Evolutionary conservation across 1,140 invertebrate genomes (phyloP).

Genomic region (Oppia nitens): DNA sequence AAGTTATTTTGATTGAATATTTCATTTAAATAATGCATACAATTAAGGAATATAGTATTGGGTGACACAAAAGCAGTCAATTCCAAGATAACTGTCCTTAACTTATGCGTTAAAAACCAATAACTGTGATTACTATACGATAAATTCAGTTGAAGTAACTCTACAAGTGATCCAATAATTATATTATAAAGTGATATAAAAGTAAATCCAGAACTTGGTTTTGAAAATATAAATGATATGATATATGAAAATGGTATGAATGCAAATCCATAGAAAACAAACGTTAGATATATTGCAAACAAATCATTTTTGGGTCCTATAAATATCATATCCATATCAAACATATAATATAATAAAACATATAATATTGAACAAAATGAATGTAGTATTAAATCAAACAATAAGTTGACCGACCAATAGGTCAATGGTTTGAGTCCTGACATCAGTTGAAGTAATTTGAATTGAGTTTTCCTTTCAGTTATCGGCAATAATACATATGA

Average conservation of each 20-base stretch:
- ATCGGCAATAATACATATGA: slow-evolving; percentile 19
- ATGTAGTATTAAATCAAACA: slow-evolving; percentile 17
- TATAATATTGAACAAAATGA: slow-evolving; percentile 9
- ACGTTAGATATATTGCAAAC: slow-evolving; percentile 11
- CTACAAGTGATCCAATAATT: background rate
- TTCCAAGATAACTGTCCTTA: no score
- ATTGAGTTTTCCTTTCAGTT: slow-evolving; percentile 19
- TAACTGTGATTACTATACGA: background rate
- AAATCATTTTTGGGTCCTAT: background rate
- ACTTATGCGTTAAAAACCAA: background rate
- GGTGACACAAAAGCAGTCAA: background rate
- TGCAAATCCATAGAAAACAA: slow-evolving; percentile 18
- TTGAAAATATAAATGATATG: slow-evolving; percentile 16
- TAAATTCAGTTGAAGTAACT: background rate
- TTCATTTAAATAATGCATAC: background rate
- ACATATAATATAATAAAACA: slow-evolving; percentile 14
- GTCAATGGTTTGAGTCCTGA: slow-evolving; percentile 13
- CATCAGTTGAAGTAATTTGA: slow-evolving; percentile 21
- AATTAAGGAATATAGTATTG: background rate
- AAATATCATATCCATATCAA: slow-evolving; percentile 1
- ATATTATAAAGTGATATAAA: background rate
- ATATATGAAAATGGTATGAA: slow-evolving; percentile 21
- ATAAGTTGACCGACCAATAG: slow-evolving; percentile 18
- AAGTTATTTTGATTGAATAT: background rate
- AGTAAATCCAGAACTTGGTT: slow-evolving; percentile 17